Percentiles rank a stretch among this genome's conserved stretches.
phyloP scores from a whole-genome alignment of 1,140 invertebrate species.

The Euura lappo region DNA sequence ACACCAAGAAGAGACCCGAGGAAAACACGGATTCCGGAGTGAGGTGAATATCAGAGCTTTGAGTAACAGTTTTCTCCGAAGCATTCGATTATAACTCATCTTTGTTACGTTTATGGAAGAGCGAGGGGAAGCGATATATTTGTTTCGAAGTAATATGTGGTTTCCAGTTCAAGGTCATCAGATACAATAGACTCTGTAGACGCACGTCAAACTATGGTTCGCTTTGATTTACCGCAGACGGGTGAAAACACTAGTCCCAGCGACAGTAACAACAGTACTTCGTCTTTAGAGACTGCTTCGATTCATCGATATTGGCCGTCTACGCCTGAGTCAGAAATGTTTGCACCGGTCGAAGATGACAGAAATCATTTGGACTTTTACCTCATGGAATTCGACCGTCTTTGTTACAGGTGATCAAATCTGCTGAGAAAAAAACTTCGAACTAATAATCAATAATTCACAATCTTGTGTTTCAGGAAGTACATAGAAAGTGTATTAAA shows the following conservation, averaged over 20 bases:
- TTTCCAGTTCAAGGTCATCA: slow-evolving; percentile 39
- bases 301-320: slow-evolving; percentile 38
- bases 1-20: slow-evolving; percentile 45
- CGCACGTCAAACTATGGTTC: slow-evolving; percentile 32
- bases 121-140: neutral
- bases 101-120: neutral
- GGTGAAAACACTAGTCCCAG: slow-evolving; percentile 44
- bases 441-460: slow-evolving; percentile 17
- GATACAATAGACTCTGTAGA: slow-evolving; percentile 37
- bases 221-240: slow-evolving; percentile 42
- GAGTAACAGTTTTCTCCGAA: neutral
- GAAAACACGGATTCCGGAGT: slow-evolving; percentile 45
- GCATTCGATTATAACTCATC: slow-evolving; percentile 3
- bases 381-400: slow-evolving; percentile 49
- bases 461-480: slow-evolving; percentile 61
- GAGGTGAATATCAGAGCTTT: slow-evolving; percentile 30
- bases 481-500: slow-evolving; percentile 89
- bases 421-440: neutral
- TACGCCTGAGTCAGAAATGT: slow-evolving; percentile 38
- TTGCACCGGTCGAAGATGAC: slow-evolving; percentile 40
- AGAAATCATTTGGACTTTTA: slow-evolving; percentile 44
- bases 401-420: slow-evolving; percentile 60
- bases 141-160: neutral
- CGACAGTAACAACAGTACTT: slow-evolving; percentile 58
- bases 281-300: slow-evolving; percentile 39